Evolutionary conservation across 2,888 invertebrate species (phyloP).

Genomic region (Drosophila mimetica): DNA sequence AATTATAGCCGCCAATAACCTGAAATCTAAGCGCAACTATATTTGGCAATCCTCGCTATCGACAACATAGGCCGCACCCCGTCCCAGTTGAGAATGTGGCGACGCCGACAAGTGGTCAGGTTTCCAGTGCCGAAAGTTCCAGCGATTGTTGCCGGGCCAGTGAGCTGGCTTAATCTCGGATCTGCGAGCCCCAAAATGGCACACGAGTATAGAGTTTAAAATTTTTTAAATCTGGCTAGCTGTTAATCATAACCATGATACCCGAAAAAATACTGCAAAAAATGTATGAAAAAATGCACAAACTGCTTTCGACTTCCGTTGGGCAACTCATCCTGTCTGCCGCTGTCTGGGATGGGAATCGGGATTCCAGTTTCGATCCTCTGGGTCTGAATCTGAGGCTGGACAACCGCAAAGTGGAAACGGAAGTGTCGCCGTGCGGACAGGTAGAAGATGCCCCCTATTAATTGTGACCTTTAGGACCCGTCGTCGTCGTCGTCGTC

Average conservation of each 20-base stretch:
- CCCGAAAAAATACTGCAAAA: constrained; percentile 1
- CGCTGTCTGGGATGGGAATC: not conserved
- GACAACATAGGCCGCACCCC: constrained; percentile 33
- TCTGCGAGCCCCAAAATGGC: constrained; percentile 15
- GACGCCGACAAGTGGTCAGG: constrained; percentile 28
- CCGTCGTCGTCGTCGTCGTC: constrained; percentile 31
- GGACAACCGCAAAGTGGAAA: constrained; percentile 79
- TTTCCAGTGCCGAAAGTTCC: constrained; percentile 15
- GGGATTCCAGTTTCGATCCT: constrained; percentile 49
- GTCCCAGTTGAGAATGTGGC: constrained; percentile 35
- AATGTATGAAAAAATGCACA: constrained; percentile 46
- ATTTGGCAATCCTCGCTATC: constrained; percentile 34
- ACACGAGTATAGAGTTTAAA: constrained; percentile 62
- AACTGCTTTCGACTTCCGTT: constrained; percentile 65
- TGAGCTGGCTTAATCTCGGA: constrained; percentile 30
- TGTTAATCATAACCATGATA: constrained; percentile 40
- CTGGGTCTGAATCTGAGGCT: constrained; percentile 28
- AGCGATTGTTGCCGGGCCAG: constrained; percentile 44
- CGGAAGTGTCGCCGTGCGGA: constrained; percentile 72
- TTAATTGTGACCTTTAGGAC: constrained; percentile 71
- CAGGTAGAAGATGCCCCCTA: constrained; percentile 50
- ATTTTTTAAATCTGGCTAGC: constrained; percentile 36
- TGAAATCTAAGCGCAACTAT: constrained; percentile 41
- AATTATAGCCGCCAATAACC: constrained; percentile 21
- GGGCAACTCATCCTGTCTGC: constrained; percentile 52